These are phyloP conservation scores for Cheilosia variabilis DNA, from an alignment of 2,888 invertebrate species.

Conservation along the genomic window DNA sequence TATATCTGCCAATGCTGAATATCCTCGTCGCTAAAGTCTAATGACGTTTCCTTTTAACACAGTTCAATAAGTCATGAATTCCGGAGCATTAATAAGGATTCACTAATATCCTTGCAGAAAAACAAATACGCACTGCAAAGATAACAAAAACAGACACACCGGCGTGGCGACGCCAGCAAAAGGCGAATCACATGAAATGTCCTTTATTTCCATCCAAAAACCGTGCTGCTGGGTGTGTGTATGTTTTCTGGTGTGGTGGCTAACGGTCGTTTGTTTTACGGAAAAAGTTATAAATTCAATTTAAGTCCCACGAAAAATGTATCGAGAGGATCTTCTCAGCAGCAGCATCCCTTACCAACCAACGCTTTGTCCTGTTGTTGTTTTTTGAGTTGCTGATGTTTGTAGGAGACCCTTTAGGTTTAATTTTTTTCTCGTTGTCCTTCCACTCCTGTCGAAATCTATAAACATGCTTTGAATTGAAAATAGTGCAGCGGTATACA, in stretches of 20 bases:
- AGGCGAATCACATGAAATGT: slow-evolving; percentile 27
- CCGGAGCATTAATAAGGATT: slow-evolving; percentile 72
- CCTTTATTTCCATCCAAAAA: slow-evolving; percentile 28
- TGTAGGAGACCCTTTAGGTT: slow-evolving; percentile 23
- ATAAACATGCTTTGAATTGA: slow-evolving; percentile 75
- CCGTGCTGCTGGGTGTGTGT: slow-evolving; percentile 22
- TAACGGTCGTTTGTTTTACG: slow-evolving; percentile 67
- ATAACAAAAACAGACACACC: slow-evolving; percentile 15
- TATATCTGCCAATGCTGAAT: neutral
- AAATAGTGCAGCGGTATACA: slow-evolving; percentile 61
- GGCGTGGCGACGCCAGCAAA: slow-evolving; percentile 5
- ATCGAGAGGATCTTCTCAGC: slow-evolving; percentile 68
- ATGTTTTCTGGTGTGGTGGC: slow-evolving; percentile 13
- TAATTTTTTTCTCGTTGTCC: slow-evolving; percentile 18
- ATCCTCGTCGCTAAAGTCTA: slow-evolving; percentile 26
- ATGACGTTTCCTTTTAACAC: slow-evolving; percentile 72
- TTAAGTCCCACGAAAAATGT: slow-evolving; percentile 76
- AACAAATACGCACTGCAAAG: slow-evolving; percentile 44
- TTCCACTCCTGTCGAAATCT: slow-evolving; percentile 55
- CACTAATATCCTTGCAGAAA: slow-evolving; percentile 67
- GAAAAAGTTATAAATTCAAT: slow-evolving; percentile 77
- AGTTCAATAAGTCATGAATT: slow-evolving; percentile 76
- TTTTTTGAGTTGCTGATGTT: slow-evolving; percentile 46
- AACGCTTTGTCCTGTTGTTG: slow-evolving; percentile 39
- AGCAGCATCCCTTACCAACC: slow-evolving; percentile 15